Evolutionary conservation across 2,797 vertebrate species (phyloP), one percentile per base, ranked within the genome.

Genomic region (Rhadinocentrus ornatus): DNA sequence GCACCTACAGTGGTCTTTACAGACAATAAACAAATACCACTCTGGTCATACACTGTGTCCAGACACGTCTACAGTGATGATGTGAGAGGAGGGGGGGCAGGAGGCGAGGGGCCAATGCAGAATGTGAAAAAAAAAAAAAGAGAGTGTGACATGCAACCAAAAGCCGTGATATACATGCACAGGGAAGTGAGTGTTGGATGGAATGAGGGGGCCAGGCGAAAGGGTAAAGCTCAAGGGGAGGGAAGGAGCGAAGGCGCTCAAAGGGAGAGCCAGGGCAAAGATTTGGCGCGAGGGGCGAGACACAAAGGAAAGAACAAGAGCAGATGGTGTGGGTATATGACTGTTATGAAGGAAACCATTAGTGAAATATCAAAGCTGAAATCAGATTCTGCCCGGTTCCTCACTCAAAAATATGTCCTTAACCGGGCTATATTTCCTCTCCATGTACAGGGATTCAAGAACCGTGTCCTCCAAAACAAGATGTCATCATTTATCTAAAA

Each of bases 351-450:
- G 52, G 37, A 63, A 67, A 77, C 32, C 29, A 68, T 67, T 3
- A 37, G 12, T 27, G 29, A 75, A 76, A 68, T 18, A 31, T 4
- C 63, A 16, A 57, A 9, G 24, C 20, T n/a, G 55, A 37, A 34
- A 20, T 27, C 22, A 0, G n/a, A 48, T 37, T 34, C 39, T 29
- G 34, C 61, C 52, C 37, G 55, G 52, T 29, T 44, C 41, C 55
- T 78, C 35, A 24, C 62, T 82, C 66, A 22, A 64, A 80, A 74
- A 73, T 74, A 82, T 69, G 68, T 75, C 67, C 70, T 73, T 76
- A 81, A 69, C 70, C 71, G 75, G 71, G 57, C 75, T 78, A 68
- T 77, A 77, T 84, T 82, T 89, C 82, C 69, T 77, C 77, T 76
- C 59, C 71, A 81, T 58, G 69, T 67, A 66, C 66, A 84, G 67